Evolutionary conservation across 2,888 invertebrate genomes (phyloP).

Genomic region (Tyria jacobaeae): DNA sequence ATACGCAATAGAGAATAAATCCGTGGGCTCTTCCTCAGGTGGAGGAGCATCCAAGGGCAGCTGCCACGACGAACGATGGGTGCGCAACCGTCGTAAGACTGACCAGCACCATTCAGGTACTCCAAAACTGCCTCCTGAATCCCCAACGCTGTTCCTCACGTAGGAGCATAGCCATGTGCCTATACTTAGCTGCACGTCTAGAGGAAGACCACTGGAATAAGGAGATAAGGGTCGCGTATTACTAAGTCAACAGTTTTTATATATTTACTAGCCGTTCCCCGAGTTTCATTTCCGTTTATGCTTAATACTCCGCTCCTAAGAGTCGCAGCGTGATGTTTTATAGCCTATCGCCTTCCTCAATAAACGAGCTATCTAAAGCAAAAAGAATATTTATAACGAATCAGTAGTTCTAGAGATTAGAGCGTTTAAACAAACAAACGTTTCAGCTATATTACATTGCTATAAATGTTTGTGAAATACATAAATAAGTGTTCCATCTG

Average conservation of each 20-base stretch:
- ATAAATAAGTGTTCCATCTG: too few species aligned
- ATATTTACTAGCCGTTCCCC: too few species aligned
- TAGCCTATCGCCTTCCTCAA: too few species aligned
- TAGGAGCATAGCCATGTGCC: slow-evolving; percentile 65
- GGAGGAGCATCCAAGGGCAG: slow-evolving; percentile 59
- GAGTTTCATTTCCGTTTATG: too few species aligned
- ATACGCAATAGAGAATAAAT: slow-evolving; percentile 58
- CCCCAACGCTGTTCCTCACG: slow-evolving; percentile 20
- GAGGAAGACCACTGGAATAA: slow-evolving; percentile 67
- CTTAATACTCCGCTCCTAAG: too few species aligned
- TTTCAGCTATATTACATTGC: too few species aligned
- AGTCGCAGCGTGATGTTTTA: too few species aligned
- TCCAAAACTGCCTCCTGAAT: slow-evolving; percentile 18
- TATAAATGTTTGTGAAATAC: too few species aligned
- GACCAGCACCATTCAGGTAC: slow-evolving; percentile 70
- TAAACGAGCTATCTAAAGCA: background rate
- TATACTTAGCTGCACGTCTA: slow-evolving; percentile 66
- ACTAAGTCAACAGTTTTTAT: too few species aligned
- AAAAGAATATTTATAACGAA: background rate
- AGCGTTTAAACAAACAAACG: too few species aligned
- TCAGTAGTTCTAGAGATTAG: background rate
- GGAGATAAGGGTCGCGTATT: too few species aligned
- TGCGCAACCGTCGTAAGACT: slow-evolving; percentile 60
- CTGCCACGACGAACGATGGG: slow-evolving; percentile 71
- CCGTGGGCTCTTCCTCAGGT: slow-evolving; percentile 45